These are phyloP conservation scores for Mixornis gularis DNA, from an alignment of 2,113 vertebrate species.

Conservation along the genomic window DNA sequence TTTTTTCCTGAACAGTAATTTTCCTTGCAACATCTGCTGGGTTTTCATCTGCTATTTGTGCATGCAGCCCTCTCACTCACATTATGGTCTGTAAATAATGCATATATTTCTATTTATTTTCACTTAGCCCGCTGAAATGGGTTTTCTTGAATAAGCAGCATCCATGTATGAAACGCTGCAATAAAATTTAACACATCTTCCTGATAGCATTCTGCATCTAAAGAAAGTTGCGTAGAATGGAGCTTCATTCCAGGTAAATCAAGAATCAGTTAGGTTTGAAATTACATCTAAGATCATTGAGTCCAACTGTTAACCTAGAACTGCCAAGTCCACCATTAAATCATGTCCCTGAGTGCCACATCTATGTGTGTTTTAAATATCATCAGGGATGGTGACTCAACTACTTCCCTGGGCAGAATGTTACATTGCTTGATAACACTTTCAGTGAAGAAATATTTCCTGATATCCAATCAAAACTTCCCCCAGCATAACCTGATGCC, in stretches of 20 bases:
- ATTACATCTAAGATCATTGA: not conserved
- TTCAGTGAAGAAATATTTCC: not conserved
- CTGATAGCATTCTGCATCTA: not conserved
- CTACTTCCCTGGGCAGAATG: not conserved
- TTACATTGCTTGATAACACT: not conserved
- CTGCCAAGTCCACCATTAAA: not conserved
- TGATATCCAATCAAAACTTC: not conserved
- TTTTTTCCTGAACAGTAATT: not conserved
- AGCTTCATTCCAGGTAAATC: not conserved
- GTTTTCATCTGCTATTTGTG: slow-evolving; percentile 22
- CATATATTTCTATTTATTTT: slow-evolving; percentile 51
- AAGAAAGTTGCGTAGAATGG: not conserved
- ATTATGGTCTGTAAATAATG: slow-evolving; percentile 45
- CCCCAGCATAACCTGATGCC: not conserved
- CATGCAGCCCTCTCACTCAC: not conserved
- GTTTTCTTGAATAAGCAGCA: slow-evolving; percentile 35
- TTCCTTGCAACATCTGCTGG: not conserved
- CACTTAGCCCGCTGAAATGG: slow-evolving; percentile 24
- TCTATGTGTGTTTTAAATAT: not conserved
- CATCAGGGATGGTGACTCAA: not conserved
- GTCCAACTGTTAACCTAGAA: not conserved
- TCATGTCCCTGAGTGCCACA: not conserved
- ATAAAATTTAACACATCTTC: slow-evolving; percentile 17
- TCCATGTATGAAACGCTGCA: slow-evolving; percentile 17
- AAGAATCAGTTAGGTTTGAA: not conserved